Conservation (phyloP, 2,797 vertebrate species). For the Leptodactylus fallax region DNA sequence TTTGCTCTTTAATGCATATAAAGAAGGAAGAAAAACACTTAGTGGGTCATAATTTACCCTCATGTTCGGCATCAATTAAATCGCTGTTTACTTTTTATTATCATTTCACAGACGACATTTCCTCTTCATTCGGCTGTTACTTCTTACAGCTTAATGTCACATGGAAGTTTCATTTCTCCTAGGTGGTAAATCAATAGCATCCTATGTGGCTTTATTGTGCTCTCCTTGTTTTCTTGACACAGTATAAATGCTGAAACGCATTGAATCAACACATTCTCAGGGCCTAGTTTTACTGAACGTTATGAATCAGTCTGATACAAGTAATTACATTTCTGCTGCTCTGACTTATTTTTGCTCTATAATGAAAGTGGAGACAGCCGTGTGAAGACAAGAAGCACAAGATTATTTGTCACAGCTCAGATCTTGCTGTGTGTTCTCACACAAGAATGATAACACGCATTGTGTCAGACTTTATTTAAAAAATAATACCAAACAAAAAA, state of each 20-base stretch:
- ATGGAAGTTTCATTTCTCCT: slow-evolving; percentile 32
- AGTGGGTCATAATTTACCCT: slow-evolving; percentile 42
- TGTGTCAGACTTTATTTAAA: background rate
- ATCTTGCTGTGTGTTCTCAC: background rate
- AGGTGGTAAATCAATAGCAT: slow-evolving; percentile 43
- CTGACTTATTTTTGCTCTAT: background rate
- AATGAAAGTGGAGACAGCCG: slow-evolving; percentile 33
- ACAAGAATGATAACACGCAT: background rate
- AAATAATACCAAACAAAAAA: background rate
- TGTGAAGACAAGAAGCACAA: background rate
- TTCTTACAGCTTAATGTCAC: slow-evolving; percentile 46
- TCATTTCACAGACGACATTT: slow-evolving; percentile 53
- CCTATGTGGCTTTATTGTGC: slow-evolving; percentile 33
- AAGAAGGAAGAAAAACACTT: slow-evolving; percentile 60
- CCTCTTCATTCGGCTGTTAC: slow-evolving; percentile 38
- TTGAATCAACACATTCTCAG: slow-evolving; percentile 18
- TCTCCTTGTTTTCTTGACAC: slow-evolving; percentile 40
- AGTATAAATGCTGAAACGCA: slow-evolving; percentile 41
- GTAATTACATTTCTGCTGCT: slow-evolving; percentile 50
- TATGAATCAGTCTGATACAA: slow-evolving; percentile 44
- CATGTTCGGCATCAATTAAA: slow-evolving; percentile 45
- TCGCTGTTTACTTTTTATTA: slow-evolving; percentile 57
- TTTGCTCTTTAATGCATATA: slow-evolving; percentile 69
- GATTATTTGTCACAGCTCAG: background rate
- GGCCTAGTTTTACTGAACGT: slow-evolving; percentile 27